phyloP scores from a whole-genome alignment of 2,797 vertebrate species.

The Rhyacichthys aspro region DNA sequence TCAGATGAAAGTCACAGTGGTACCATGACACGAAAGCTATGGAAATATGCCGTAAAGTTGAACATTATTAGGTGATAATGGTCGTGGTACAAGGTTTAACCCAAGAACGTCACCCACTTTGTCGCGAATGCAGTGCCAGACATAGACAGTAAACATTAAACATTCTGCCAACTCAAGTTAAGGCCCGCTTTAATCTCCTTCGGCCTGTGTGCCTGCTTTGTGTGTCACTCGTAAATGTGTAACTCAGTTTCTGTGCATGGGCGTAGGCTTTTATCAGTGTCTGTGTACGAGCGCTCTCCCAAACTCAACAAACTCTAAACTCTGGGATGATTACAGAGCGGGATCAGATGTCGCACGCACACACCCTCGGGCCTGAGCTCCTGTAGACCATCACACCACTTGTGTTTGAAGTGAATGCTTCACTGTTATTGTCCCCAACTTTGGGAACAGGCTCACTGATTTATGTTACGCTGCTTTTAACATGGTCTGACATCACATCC shows the following conservation, averaged over 20 bases:
- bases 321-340: slow-evolving; percentile 60
- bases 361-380: slow-evolving; percentile 54
- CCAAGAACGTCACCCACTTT: slow-evolving; percentile 11
- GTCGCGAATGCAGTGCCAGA: slow-evolving; percentile 33
- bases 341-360: slow-evolving; percentile 57
- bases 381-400: slow-evolving; percentile 69
- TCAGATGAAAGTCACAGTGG: slow-evolving; percentile 15
- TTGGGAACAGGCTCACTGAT: slow-evolving; percentile 42
- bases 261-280: slow-evolving; percentile 44
- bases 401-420: slow-evolving; percentile 53
- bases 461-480: slow-evolving; percentile 50
- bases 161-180: slow-evolving; percentile 53
- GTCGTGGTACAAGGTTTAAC: slow-evolving; percentile 24
- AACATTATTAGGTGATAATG: slow-evolving; percentile 40
- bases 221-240: slow-evolving; percentile 31
- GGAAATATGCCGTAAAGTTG: slow-evolving; percentile 27
- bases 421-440: slow-evolving; percentile 52
- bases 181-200: slow-evolving; percentile 54
- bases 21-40: slow-evolving; percentile 3
- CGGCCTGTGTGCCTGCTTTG: slow-evolving; percentile 19
- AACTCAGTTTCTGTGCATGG: slow-evolving; percentile 43
- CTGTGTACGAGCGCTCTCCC: slow-evolving; percentile 28
- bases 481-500: slow-evolving; percentile 46
- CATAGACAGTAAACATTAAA: slow-evolving; percentile 54
- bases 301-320: slow-evolving; percentile 57